Evolutionary conservation across 2,113 vertebrate species (phyloP).

Genomic region (Datnioides undecimradiatus): DNA sequence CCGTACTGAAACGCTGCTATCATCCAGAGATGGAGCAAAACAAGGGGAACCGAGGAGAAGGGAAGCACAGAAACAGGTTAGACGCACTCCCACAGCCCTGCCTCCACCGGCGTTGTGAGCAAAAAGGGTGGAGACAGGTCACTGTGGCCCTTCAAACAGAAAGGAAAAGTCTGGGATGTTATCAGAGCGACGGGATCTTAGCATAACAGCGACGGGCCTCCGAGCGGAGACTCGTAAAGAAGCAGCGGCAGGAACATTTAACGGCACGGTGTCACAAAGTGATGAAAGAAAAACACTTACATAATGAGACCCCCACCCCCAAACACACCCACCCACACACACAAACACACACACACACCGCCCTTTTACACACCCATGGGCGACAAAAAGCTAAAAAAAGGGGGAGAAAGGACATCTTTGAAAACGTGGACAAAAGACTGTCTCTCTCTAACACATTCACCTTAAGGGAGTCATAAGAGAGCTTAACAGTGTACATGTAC

Average conservation of each 20-base stretch:
- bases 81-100: conserved; percentile 14
- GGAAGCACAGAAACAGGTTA: no score
- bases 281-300: conserved; percentile 46
- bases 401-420: conserved; percentile 48
- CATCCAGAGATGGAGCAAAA: conserved; percentile 6
- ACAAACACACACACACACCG: no score
- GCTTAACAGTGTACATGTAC: conserved; percentile 20
- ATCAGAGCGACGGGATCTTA: conserved; percentile 47
- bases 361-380: conserved; percentile 17
- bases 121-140: conserved; percentile 28
- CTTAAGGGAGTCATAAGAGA: conserved; percentile 39
- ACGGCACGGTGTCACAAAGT: conserved; percentile 48
- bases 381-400: conserved; percentile 18
- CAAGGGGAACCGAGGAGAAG: not conserved
- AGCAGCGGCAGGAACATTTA: conserved; percentile 32
- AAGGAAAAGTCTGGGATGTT: conserved; percentile 49
- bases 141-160: conserved; percentile 38
- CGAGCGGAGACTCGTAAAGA: conserved; percentile 29
- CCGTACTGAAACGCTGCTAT: not conserved
- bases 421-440: conserved; percentile 60
- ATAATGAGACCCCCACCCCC: conserved; percentile 42
- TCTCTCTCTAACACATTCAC: conserved; percentile 55
- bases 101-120: not conserved
- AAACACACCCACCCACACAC: not conserved
- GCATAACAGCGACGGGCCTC: conserved; percentile 17